phyloP scores from a whole-genome alignment of 1,140 invertebrate genomes.

The Caenorhabditis remanei region DNA sequence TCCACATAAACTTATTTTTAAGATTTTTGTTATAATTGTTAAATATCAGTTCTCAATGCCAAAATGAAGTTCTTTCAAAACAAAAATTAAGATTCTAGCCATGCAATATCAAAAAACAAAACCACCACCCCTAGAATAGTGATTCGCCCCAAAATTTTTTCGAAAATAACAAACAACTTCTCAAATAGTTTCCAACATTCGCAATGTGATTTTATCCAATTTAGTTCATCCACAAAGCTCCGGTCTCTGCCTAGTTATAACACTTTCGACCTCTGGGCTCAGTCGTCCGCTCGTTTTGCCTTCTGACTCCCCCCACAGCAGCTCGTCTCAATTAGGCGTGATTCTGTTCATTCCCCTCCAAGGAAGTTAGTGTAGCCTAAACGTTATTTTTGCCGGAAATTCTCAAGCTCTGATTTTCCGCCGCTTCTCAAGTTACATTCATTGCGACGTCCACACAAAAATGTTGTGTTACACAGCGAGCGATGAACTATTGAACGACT shows the following conservation, averaged over 20 bases:
- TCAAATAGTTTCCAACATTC: neutral
- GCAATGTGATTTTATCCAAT: slow-evolving; percentile 48
- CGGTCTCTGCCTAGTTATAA: neutral
- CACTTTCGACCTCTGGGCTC: slow-evolving; percentile 42
- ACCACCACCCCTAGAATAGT: too few species aligned
- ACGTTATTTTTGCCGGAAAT: slow-evolving; percentile 49
- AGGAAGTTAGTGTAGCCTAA: slow-evolving; percentile 53
- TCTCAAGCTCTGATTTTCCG: slow-evolving; percentile 37
- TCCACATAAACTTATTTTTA: neutral
- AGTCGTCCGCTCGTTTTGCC: neutral
- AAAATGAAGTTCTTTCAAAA: slow-evolving; percentile 13
- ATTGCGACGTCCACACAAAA: neutral
- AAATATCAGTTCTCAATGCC: neutral
- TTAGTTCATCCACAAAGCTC: neutral
- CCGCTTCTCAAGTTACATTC: slow-evolving; percentile 45
- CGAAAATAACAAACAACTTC: too few species aligned
- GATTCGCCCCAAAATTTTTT: too few species aligned
- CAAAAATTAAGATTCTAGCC: too few species aligned
- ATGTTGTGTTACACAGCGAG: slow-evolving; percentile 15
- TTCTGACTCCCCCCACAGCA: neutral
- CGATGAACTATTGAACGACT: neutral
- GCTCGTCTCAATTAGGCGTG: slow-evolving; percentile 55
- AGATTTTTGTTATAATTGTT: slow-evolving; percentile 9
- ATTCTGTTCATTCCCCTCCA: slow-evolving; percentile 47
- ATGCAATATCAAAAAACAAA: too few species aligned